Evolutionary conservation across 2,888 invertebrate species (phyloP), one percentile per base, ranked within the genome.

Genomic region (Volucella inflata): DNA sequence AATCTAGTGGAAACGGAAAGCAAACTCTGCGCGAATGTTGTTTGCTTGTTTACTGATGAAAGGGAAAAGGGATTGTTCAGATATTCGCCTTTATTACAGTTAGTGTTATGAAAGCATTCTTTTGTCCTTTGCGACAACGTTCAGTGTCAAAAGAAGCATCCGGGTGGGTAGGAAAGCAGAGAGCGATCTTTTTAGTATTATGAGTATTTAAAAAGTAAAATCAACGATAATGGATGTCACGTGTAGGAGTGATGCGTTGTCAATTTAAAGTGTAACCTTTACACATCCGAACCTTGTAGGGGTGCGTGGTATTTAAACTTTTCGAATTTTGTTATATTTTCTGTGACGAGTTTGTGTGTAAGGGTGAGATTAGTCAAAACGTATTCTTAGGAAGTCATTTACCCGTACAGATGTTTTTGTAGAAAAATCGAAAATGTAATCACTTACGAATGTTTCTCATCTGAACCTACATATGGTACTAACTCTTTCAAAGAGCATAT

Each of bases 221-320:
- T 72, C 71, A 60, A 44, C 50, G 50, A 51, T 72, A 62, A 72
- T 72, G 60, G 60, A 72, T 72, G 60, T 72, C 71, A 72, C 51
- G 60, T 51, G 60, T 36, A 59, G 40, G 17, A 38, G 21, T n/a
- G 38, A 14, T 48, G 46, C 17, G 59, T 59, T 38, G 48, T 71
- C 59, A 48, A 57, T 59, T 71, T 71, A 50, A 71, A 21, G 59
- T 40, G 48, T 40, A 59, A 71, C 70, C 57, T 59, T 71, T 59
- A 30, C 30, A 6, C 30, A 30, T 6, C 30, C 6, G 30, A 30
- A 30, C 30, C 30, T 30, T 30, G 6, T 6, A 30, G 6, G 30
- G 0, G 4, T 30, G 30, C 6, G 30, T 6, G 4, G 6, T 6
- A 30, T 30, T 30, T 30, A 6, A 30, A 30, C 30, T 30, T 30